Percentiles rank a stretch among this genome's conserved stretches.
phyloP scores from a whole-genome alignment of 2,888 invertebrate species.

The Amphimallon solstitiale region DNA sequence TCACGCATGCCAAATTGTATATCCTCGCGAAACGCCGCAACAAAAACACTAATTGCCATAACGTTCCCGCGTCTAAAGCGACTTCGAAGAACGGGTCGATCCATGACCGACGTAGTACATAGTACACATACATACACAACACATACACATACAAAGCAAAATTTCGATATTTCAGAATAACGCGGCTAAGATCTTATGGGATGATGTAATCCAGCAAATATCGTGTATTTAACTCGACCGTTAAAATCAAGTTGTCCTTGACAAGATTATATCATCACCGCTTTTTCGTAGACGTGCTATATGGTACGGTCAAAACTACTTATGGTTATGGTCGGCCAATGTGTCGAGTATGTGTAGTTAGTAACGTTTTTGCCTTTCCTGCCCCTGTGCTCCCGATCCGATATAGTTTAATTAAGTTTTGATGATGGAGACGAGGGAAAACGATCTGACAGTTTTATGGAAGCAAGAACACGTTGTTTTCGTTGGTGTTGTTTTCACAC shows the following conservation, averaged over 20 bases:
- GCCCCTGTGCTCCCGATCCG: background rate
- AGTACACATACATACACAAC: too few species aligned
- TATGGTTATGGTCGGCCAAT: background rate
- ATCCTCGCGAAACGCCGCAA: background rate
- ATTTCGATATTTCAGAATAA: conserved; percentile 3
- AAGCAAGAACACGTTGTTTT: conserved; percentile 6
- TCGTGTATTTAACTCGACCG: conserved; percentile 27
- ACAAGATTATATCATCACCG: conserved; percentile 35
- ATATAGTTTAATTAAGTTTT: conserved; percentile 10
- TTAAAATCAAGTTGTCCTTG: conserved; percentile 35
- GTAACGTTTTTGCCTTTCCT: background rate
- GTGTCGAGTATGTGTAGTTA: too few species aligned
- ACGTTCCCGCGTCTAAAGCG: background rate
- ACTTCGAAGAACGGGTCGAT: too few species aligned
- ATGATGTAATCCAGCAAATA: conserved; percentile 35
- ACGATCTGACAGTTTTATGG: background rate
- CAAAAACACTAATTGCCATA: background rate
- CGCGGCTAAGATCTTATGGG: conserved; percentile 18
- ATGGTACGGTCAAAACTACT: conserved; percentile 6
- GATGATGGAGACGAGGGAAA: background rate
- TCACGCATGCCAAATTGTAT: background rate
- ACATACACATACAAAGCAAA: background rate
- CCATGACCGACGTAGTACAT: too few species aligned
- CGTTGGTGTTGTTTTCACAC: background rate
- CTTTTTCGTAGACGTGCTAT: conserved; percentile 14